Percentiles rank a stretch among this genome's conserved stretches.
Evolutionary conservation across 1,140 invertebrate genomes (phyloP).

Genomic region (Drosophila nikananu): DNA sequence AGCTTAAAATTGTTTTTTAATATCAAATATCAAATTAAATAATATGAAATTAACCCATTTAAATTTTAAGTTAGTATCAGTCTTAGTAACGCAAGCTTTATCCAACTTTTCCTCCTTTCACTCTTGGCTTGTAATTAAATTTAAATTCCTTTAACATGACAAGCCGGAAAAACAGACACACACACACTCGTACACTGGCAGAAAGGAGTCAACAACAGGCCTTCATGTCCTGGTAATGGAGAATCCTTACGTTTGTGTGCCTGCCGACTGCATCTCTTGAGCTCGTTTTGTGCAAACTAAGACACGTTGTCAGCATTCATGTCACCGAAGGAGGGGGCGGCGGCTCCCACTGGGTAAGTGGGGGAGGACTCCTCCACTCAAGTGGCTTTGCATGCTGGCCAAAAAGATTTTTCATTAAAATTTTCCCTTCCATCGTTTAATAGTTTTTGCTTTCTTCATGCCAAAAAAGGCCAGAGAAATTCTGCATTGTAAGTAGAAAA

Average conservation of each 20-base stretch:
- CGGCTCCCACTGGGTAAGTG: neutral
- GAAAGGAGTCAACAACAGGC: slow-evolving; percentile 51
- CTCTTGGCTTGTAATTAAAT: slow-evolving; percentile 72
- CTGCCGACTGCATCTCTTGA: slow-evolving; percentile 60
- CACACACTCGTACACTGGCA: slow-evolving; percentile 33
- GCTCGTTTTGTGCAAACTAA: slow-evolving; percentile 83
- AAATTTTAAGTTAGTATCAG: neutral
- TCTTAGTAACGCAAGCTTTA: neutral
- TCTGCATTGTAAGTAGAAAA: slow-evolving; percentile 52
- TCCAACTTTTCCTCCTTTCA: neutral
- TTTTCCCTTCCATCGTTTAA: slow-evolving; percentile 60
- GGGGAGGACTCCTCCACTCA: slow-evolving; percentile 32
- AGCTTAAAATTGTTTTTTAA: too few relatives aligned
- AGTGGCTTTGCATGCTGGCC: slow-evolving; percentile 64
- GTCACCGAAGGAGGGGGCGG: slow-evolving; percentile 45
- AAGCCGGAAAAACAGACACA: slow-evolving; percentile 58
- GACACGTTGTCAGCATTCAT: slow-evolving; percentile 84
- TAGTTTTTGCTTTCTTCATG: slow-evolving; percentile 50
- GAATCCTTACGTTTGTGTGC: slow-evolving; percentile 32
- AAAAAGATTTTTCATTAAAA: slow-evolving; percentile 82
- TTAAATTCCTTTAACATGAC: slow-evolving; percentile 81
- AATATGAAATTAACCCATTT: neutral
- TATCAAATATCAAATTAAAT: too few relatives aligned
- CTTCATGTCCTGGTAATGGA: slow-evolving; percentile 47
- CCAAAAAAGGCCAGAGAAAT: slow-evolving; percentile 20